phyloP scores from a whole-genome alignment of 2,113 vertebrate genomes.

The Calidris pygmaea region DNA sequence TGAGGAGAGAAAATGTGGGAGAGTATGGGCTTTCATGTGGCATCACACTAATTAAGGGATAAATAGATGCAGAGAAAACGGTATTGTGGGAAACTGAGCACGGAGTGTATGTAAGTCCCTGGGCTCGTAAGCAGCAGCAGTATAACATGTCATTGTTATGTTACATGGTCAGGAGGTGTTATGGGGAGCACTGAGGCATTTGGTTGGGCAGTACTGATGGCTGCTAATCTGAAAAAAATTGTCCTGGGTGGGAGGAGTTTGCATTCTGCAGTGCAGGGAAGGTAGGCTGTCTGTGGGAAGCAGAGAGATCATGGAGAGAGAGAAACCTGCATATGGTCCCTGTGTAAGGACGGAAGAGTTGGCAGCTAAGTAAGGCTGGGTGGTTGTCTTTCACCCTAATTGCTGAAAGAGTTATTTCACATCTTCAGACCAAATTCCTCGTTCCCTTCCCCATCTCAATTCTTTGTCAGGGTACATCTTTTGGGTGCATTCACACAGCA shows the following conservation, averaged over 20 bases:
- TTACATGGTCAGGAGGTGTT: background rate
- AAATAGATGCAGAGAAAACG: conserved; percentile 36
- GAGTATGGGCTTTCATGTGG: conserved; percentile 29
- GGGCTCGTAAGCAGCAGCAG: background rate
- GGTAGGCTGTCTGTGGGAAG: accelerated
- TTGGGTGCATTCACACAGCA: background rate
- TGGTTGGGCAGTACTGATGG: background rate
- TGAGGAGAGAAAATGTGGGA: conserved; percentile 3
- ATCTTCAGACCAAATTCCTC: background rate
- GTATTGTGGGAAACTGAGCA: conserved; percentile 11
- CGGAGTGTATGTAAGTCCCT: background rate
- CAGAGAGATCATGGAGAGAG: background rate
- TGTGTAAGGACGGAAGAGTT: background rate
- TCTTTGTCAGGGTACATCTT: background rate
- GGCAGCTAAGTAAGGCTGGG: background rate
- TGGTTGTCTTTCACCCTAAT: background rate
- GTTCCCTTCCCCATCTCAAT: background rate
- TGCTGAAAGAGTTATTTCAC: background rate
- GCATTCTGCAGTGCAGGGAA: background rate
- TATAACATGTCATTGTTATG: background rate
- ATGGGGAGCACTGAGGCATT: background rate
- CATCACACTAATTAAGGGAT: conserved; percentile 6
- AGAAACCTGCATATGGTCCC: background rate
- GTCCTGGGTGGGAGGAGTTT: background rate
- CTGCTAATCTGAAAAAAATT: background rate